Base-by-base conservation (phyloP, 1,140 invertebrate species). In the Mylabris phalerata region DNA sequence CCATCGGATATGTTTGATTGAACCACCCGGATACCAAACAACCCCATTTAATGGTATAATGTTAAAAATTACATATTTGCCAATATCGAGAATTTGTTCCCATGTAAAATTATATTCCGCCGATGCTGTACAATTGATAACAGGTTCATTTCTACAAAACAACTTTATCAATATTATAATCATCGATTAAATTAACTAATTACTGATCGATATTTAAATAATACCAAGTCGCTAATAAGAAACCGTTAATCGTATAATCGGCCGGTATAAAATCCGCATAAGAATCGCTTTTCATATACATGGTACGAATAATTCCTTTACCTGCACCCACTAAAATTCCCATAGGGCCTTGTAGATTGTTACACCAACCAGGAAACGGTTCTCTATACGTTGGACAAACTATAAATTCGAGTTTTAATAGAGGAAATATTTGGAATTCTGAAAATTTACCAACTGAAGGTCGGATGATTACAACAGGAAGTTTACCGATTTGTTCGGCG, bases 341-440 rank as follows among this genome's bases (percentile, higher is more conserved):
- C 50, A 87, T 90, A 0, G 92, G 90, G 25, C 92, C 92, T 71
- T 94, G 94, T 50, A 92, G 84, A 69, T 95, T 95, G 69, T 95
- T 93, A 3, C 90, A 93, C 93, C 93, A 98, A 32, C 93, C 92
- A 0, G 86, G 85, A 3, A 90, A 62, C 1, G 88, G 88, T 60
- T 89, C 85, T 62, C 83, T 82, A 82, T 83, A 89, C 10, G 88
- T 79, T 13, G 88, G 87, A 67, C 88, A 86, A 4, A 90, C 81
- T 82, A 78, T 4, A 72, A 70, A 32, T 32, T 5, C 7, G 5
- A 38, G 4, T 5, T 38, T 26, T 25, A 38, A 10, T 26, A 9
- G 32, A 50, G 13, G 11, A 1, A 26, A 45, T 25, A 45, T 45
- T 13, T 5, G 46, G 43, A 7, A 44, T 2, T 19, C 25, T 42